These are phyloP conservation scores for Molorchus minor DNA, from an alignment of 2,888 invertebrate species.

Conservation along the genomic window DNA sequence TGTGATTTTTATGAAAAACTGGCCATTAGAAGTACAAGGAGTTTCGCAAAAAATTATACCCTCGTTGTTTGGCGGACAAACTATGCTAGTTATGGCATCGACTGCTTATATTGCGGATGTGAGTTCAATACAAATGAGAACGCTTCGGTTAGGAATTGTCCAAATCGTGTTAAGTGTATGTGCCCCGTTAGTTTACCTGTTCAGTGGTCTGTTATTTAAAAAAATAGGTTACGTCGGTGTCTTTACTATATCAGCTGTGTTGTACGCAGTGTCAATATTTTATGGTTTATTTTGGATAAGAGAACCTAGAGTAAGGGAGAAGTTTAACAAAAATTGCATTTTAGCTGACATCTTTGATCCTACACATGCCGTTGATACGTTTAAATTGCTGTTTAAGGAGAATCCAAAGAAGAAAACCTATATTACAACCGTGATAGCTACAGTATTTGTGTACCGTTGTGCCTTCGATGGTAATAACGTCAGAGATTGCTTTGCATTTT, in stretches of 20 bases:
- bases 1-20: slow-evolving; percentile 66
- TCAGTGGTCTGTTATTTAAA: slow-evolving; percentile 54
- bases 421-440: slow-evolving; percentile 49
- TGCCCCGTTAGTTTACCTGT: slow-evolving; percentile 49
- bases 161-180: slow-evolving; percentile 55
- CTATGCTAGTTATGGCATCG: slow-evolving; percentile 59
- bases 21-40: slow-evolving; percentile 65
- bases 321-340: slow-evolving; percentile 36
- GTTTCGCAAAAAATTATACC: slow-evolving; percentile 67
- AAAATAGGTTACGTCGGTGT: slow-evolving; percentile 48
- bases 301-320: slow-evolving; percentile 38
- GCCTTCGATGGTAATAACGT: slow-evolving; percentile 49
- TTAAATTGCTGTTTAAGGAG: slow-evolving; percentile 51
- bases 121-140: slow-evolving; percentile 67
- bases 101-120: slow-evolving; percentile 60
- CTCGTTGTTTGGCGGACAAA: slow-evolving; percentile 68
- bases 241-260: slow-evolving; percentile 46
- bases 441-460: slow-evolving; percentile 45
- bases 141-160: slow-evolving; percentile 70
- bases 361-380: slow-evolving; percentile 53
- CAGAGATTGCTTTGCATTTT: not conserved
- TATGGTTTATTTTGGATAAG: slow-evolving; percentile 53
- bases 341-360: slow-evolving; percentile 55
- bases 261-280: slow-evolving; percentile 49
- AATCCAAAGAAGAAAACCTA: slow-evolving; percentile 43